Conservation (phyloP, 2,797 vertebrate species). For the Coluber constrictor region DNA sequence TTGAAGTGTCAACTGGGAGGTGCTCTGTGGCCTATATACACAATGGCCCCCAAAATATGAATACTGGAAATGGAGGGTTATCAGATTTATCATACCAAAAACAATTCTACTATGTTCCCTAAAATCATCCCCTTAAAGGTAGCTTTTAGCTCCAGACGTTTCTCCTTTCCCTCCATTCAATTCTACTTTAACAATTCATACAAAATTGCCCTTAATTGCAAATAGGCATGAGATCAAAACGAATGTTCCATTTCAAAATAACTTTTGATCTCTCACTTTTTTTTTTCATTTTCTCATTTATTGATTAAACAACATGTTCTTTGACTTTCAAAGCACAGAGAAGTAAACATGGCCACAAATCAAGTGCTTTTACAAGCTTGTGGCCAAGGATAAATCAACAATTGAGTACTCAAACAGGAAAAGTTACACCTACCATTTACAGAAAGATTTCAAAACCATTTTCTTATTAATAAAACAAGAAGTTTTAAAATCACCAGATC, state of each 20-base stretch:
- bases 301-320: conserved; percentile 14
- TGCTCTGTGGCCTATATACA: background rate
- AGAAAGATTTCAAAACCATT: conserved; percentile 38
- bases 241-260: background rate
- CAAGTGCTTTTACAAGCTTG: conserved; percentile 42
- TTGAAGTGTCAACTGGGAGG: background rate
- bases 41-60: background rate
- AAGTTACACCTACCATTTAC: conserved; percentile 28
- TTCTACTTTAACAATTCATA: background rate
- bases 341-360: conserved; percentile 24
- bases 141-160: background rate
- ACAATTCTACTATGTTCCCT: too few relatives aligned
- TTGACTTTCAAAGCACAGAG: conserved; percentile 36
- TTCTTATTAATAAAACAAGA: conserved; percentile 54
- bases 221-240: background rate
- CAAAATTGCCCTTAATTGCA: background rate
- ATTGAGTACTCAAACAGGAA: background rate
- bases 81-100: background rate
- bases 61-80: background rate
- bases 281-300: conserved; percentile 16
- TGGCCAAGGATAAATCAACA: conserved; percentile 54
- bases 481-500: conserved; percentile 50
- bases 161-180: background rate
- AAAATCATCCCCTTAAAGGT: background rate
- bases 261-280: conserved; percentile 5